Percentiles rank a stretch among this genome's conserved stretches.
phyloP scores from a whole-genome alignment of 2,797 vertebrate species.

The Enteromius paludinosus region DNA sequence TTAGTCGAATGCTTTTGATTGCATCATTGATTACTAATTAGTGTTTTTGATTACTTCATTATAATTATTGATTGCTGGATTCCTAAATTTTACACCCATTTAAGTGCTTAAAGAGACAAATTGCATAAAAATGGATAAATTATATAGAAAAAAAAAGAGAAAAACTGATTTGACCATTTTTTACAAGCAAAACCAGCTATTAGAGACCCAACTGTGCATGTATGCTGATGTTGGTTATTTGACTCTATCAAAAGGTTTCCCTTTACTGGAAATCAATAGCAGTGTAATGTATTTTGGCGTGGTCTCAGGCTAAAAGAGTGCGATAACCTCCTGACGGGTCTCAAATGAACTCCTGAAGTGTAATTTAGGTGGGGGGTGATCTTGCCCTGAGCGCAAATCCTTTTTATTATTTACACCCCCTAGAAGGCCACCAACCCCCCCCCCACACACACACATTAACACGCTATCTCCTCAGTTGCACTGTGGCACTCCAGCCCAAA shows the following conservation, averaged over 20 bases:
- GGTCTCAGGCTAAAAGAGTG: conserved; percentile 23
- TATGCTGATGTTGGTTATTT: conserved; percentile 8
- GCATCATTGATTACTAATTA: conserved; percentile 33
- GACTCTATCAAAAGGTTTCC: conserved; percentile 23
- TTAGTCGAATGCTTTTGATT: conserved; percentile 14
- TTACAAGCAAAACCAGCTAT: neutral
- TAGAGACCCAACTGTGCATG: neutral
- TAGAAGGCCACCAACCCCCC: conserved; percentile 58
- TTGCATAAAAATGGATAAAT: too few relatives aligned
- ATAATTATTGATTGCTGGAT: conserved; percentile 19
- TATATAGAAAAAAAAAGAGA: neutral
- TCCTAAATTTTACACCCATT: neutral
- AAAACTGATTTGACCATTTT: neutral
- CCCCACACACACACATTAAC: conserved; percentile 26
- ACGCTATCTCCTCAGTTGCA: conserved; percentile 27
- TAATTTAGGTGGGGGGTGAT: conserved; percentile 51
- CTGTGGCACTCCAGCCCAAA: conserved; percentile 64
- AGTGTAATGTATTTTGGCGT: conserved; percentile 24
- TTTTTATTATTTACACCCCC: conserved; percentile 78
- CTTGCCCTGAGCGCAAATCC: conserved; percentile 70
- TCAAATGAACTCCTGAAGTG: conserved; percentile 54
- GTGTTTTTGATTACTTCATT: conserved; percentile 13
- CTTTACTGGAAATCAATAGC: conserved; percentile 32
- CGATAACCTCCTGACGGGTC: conserved; percentile 33
- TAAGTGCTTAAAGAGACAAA: neutral